These are phyloP conservation scores for Pseudolaguvia tuberculata DNA, from an alignment of 2,113 vertebrate species.

Conservation along the genomic window DNA sequence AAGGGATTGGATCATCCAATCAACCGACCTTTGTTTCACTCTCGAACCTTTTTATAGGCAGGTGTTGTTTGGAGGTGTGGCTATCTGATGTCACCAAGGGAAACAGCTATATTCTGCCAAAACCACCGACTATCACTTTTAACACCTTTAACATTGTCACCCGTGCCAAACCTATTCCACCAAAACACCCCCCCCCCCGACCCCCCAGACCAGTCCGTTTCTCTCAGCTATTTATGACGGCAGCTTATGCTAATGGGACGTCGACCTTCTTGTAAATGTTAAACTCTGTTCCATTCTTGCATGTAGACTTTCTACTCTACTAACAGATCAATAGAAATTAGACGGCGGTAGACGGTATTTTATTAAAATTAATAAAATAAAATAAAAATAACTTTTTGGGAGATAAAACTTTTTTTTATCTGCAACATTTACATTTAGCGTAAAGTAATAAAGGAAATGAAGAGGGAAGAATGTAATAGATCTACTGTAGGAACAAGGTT, in stretches of 20 bases:
- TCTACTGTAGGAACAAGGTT: neutral
- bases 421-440: neutral
- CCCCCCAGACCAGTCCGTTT: neutral
- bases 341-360: neutral
- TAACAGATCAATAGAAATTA: conserved; percentile 25
- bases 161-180: conserved; percentile 15
- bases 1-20: neutral
- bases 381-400: neutral
- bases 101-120: conserved; percentile 13
- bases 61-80: neutral
- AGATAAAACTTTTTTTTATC: neutral
- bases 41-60: neutral
- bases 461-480: neutral
- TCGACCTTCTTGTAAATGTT: conserved; percentile 35
- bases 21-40: neutral
- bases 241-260: neutral
- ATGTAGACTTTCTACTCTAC: conserved; percentile 22
- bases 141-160: conserved; percentile 4
- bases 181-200: no score
- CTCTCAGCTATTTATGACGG: neutral
- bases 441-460: neutral
- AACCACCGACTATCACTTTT: neutral
- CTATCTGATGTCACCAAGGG: neutral
- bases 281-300: conserved; percentile 27
- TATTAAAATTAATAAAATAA: no score